Evolutionary conservation across 2,113 vertebrate genomes (phyloP), one percentile per base, ranked within the genome.

Genomic region (Bujurquina vittata): DNA sequence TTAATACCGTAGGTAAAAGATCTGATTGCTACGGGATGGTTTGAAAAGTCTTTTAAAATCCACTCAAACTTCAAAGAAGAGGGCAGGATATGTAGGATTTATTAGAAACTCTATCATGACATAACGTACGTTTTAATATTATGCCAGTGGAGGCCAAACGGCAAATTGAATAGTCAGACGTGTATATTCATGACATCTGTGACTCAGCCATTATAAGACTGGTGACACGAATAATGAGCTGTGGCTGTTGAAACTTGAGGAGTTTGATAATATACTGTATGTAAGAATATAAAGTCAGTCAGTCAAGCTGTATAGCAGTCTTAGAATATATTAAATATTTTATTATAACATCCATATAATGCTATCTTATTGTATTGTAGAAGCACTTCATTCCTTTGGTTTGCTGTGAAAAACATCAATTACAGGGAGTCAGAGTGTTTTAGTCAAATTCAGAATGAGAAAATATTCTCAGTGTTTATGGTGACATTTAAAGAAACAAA

Each of bases 141-240:
- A 67, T 74, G 10, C 56, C 17, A 40, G 22, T 4, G 29, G 35
- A 81, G 26, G 56, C 14, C 61, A 29, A 1, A 55, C 17, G 52
- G 0, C n/a, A 56, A 26, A 26, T 15, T 26, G 22, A 84, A 84
- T 49, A n/a, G 14, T 65, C 46, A 73, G 33, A 60, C 20, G 7
- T 69, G 10, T 61, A 65, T 10, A 74, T 86, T 84, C 46, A 81
- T 58, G 65, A 35, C 46, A 57, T 31, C 26, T 72, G 26, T 14
- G 15, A n/a, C 5, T 60, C 22, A 46, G 23, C 14, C 62, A 17
- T 33, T 75, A 35, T 43, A 37, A 33, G 43, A 18, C 17, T 57
- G 56, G 43, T 59, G 26, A 60, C 22, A 20, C 75, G n/a, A 52
- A 18, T n/a, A 62, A 40, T 55, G 43, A 81, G 40, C 14, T 40